Evolutionary conservation across 2,797 vertebrate species (phyloP).

Genomic region (Coreius guichenoti): DNA sequence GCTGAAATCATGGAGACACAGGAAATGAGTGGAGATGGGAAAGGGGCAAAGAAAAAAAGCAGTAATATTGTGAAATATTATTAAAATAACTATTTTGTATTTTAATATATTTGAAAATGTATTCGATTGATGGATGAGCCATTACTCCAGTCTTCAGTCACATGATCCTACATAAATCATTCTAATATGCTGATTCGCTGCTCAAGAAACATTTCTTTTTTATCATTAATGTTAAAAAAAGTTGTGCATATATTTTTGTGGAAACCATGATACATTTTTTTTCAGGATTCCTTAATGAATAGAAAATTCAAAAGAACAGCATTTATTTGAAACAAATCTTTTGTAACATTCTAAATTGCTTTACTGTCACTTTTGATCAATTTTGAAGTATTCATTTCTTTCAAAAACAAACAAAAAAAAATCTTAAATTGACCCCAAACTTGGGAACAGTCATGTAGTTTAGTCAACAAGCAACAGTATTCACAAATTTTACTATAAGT

Average conservation of each 20-base stretch:
- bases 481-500: background rate
- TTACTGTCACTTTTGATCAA: background rate
- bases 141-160: background rate
- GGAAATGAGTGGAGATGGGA: background rate
- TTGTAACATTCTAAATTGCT: background rate
- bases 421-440: background rate
- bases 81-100: background rate
- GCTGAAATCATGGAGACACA: background rate
- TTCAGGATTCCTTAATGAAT: background rate
- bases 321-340: background rate
- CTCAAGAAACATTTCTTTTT: background rate
- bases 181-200: background rate
- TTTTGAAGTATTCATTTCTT: background rate
- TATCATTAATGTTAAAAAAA: background rate
- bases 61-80: background rate
- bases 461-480: background rate
- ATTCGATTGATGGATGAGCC: background rate
- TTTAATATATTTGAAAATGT: background rate
- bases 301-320: background rate
- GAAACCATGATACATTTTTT: background rate
- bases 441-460: background rate
- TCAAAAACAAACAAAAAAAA: background rate
- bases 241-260: background rate
- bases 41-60: background rate
- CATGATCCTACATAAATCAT: background rate